Conservation (phyloP, 2,888 invertebrate species). For the Crepidodera aurea region DNA sequence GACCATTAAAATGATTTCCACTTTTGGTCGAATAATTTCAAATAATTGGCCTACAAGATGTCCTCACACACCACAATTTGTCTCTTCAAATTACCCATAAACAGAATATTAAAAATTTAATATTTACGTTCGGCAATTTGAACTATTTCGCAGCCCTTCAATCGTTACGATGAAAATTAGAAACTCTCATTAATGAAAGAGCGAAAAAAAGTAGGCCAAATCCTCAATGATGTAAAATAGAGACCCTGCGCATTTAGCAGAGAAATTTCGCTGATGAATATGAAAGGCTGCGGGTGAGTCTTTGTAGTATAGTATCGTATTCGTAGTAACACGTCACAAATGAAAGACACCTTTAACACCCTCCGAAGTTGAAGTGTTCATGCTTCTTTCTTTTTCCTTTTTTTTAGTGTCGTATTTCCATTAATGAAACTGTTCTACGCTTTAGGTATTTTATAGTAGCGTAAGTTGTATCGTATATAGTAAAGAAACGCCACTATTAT, state of each 20-base stretch:
- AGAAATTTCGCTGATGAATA: constrained; percentile 16
- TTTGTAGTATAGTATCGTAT: constrained; percentile 9
- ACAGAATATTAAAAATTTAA: too few species aligned
- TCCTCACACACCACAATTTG: too few species aligned
- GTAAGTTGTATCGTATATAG: not conserved
- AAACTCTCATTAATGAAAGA: not conserved
- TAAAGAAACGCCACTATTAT: too few species aligned
- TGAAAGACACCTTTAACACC: constrained; percentile 18
- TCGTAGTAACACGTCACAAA: constrained; percentile 24
- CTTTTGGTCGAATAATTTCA: too few species aligned
- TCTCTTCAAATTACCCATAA: too few species aligned
- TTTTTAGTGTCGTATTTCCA: not conserved
- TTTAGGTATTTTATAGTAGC: not conserved
- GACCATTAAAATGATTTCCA: too few species aligned
- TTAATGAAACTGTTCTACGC: not conserved
- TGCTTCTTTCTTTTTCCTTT: not conserved
- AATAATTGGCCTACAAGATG: too few species aligned
- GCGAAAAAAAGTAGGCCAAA: not conserved
- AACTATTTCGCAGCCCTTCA: too few species aligned
- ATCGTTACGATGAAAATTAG: not conserved
- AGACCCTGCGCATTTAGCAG: constrained; percentile 14
- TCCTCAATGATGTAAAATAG: not conserved
- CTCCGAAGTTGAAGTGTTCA: constrained; percentile 18
- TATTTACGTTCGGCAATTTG: too few species aligned
- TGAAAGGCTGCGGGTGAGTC: not conserved